Base-by-base conservation (phyloP, 1,140 invertebrate species). In the Propsilocerus akamusi region DNA sequence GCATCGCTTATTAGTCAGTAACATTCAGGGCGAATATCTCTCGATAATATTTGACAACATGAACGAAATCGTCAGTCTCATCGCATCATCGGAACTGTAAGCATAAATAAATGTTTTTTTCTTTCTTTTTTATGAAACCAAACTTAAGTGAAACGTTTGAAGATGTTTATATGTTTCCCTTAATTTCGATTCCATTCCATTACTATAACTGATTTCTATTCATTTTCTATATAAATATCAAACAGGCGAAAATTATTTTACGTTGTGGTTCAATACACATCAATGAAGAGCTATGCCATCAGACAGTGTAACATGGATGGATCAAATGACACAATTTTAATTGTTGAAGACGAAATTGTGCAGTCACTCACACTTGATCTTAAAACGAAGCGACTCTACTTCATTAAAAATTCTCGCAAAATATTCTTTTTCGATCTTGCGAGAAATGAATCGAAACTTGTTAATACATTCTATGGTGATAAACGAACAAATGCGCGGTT, bases 1-100 rank as follows among this genome's bases (percentile, higher is more conserved):
- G 5, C 34, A 41, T 20, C n/a, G 34, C 17, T 86, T 85, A 34
- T 70, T 73, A 30, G 80, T 76, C 0, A 79, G 76, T 26, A 82
- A 78, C 55, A 64, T 88, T 7, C 69, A 78, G 53, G 87, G 86
- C 3, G 80, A 86, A 58, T 85, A 72, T 56, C 73, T 75, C 1
- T 70, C 74, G 0, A 59, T 63, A 52, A 60, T 73, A 26, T 55
- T 61, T 8, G 54, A 58, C 12, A 49, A 63, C 48, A 53, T 64
- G 1, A 57, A 60, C 12, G 62, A 65, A 53, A 65, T 74, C 11
- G 58, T 68, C 26, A 68, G 72, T 46, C 62, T 88, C 14, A 79
- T 76, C 32, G 65, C 83, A 4, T 72, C 85, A 67, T 83, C 84
- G 1, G 62, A 63, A 6, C 66, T 66, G 70, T 72, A 58, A 55